A percentile compares a stretch with the other conserved stretches of the same genome.
These are phyloP conservation scores for Epinephelus malabaricus DNA, from an alignment of 2,797 vertebrate species.

Conservation along the genomic window DNA sequence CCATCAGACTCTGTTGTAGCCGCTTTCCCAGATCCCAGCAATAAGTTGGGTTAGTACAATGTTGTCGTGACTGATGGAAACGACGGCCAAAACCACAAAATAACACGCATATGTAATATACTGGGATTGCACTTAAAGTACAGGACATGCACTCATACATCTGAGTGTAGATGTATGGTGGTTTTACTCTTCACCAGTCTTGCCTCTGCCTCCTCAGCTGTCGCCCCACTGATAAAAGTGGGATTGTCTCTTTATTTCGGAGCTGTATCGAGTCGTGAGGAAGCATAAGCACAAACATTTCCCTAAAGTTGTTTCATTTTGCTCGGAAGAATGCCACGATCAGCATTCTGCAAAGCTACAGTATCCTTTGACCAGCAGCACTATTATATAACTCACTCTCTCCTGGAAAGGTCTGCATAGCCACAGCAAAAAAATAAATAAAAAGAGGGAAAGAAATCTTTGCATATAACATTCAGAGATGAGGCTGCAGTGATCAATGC, in stretches of 20 bases:
- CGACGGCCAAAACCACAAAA: neutral
- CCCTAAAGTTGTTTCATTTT: conserved; percentile 57
- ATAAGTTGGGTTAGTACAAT: neutral
- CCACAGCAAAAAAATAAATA: conserved; percentile 9
- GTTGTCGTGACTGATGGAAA: neutral
- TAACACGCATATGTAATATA: neutral
- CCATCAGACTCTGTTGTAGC: neutral
- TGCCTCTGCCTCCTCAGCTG: conserved; percentile 22
- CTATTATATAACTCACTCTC: conserved; percentile 63
- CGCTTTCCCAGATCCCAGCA: neutral
- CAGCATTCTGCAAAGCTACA: conserved; percentile 67
- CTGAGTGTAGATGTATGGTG: neutral
- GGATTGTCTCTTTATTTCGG: conserved; percentile 21
- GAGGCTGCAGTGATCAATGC: conserved; percentile 48
- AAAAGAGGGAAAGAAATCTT: conserved; percentile 8
- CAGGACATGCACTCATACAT: neutral
- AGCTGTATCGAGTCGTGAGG: conserved; percentile 25
- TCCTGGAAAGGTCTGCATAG: conserved; percentile 58
- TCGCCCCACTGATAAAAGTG: conserved; percentile 30
- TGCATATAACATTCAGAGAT: conserved; percentile 49
- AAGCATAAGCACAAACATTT: conserved; percentile 46
- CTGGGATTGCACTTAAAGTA: neutral
- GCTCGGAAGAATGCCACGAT: conserved; percentile 53
- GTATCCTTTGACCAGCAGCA: conserved; percentile 70
- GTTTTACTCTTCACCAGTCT: conserved; percentile 4